These are phyloP conservation scores for Euura saliciscinereae DNA, from an alignment of 1,140 invertebrate genomes.

Conservation along the genomic window DNA sequence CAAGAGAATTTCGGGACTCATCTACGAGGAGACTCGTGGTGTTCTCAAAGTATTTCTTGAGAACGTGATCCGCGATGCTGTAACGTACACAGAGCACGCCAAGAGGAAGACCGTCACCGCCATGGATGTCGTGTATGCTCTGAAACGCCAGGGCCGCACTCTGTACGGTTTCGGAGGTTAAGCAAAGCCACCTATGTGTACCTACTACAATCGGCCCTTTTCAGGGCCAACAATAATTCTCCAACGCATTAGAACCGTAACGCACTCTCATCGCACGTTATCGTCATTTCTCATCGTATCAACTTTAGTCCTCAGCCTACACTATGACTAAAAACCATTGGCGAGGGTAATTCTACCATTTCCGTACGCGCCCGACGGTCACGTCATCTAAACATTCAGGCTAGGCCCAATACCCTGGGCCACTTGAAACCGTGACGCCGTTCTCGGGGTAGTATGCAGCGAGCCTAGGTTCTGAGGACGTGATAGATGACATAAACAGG, in stretches of 20 bases:
- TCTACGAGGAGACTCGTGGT: conserved; percentile 74
- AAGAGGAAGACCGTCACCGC: conserved; percentile 85
- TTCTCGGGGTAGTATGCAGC: no score
- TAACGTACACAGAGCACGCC: conserved; percentile 84
- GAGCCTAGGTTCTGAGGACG: no score
- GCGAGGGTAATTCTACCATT: no score
- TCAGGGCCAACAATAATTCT: conserved; percentile 39
- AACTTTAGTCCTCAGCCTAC: no score
- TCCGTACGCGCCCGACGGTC: no score
- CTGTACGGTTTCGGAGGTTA: conserved; percentile 70
- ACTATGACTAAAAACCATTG: no score
- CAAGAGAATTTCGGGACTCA: conserved; percentile 75
- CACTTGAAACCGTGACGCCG: no score
- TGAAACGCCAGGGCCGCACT: conserved; percentile 81
- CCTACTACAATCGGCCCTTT: conserved; percentile 34
- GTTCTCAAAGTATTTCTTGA: conserved; percentile 83
- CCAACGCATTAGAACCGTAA: background rate
- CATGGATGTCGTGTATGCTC: conserved; percentile 87
- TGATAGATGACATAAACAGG: no score
- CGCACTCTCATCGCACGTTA: no score
- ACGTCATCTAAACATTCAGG: no score
- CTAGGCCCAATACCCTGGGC: no score
- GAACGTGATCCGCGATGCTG: conserved; percentile 82
- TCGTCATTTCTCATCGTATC: no score
- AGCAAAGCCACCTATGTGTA: conserved; percentile 24